Base-by-base conservation (phyloP, 2,888 invertebrate species). In the Griposia aprilina region DNA sequence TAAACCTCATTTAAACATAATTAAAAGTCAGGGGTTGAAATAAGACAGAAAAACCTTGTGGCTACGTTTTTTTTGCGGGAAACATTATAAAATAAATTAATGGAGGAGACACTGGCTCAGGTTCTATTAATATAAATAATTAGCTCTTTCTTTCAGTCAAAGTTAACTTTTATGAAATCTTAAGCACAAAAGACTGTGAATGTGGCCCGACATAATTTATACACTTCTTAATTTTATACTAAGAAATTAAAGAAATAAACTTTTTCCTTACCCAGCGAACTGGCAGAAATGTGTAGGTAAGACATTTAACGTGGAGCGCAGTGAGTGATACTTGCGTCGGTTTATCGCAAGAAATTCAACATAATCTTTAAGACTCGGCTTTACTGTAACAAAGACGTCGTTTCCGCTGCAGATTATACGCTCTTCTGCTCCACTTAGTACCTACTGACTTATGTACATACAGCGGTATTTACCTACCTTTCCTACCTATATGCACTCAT, bases 361-460 rank as follows among this genome's bases (percentile, higher is more conserved):
- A 87, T 92, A 92, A 92, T 92, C 93, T 91, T 89, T 85, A 90
- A 90, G 88, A 82, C 88, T 88, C 84, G 75, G 85, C 88, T 90
- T 89, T 90, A 81, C 87, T 83, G 88, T 89, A 90, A 91, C 89
- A 90, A 91, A 92, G 90, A 87, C 88, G 87, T 85, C 88, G 89
- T 91, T 90, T 89, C 88, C 90, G 87, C 80, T 84, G 77, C 82
- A 90, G 90, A 92, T 92, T 91, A 92, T 88, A 87, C 76, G 73
- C 62, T 74, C 76, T 83, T 85, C 76, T 86, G 80, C 80, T 85
- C 77, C 76, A 82, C 80, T 87, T 76, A 81, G 79, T 80, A 70
- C 30, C 30, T 36, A 36, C 76, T 70, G 69, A 60, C 69, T 78
- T 80, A 71, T 73, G 85, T 73, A 80, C 63, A 67, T 36, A 36